A percentile compares a stretch with the other conserved stretches of the same genome.
These are phyloP conservation scores for Neoniphon sammara DNA, from an alignment of 2,797 vertebrate genomes.

Conservation along the genomic window DNA sequence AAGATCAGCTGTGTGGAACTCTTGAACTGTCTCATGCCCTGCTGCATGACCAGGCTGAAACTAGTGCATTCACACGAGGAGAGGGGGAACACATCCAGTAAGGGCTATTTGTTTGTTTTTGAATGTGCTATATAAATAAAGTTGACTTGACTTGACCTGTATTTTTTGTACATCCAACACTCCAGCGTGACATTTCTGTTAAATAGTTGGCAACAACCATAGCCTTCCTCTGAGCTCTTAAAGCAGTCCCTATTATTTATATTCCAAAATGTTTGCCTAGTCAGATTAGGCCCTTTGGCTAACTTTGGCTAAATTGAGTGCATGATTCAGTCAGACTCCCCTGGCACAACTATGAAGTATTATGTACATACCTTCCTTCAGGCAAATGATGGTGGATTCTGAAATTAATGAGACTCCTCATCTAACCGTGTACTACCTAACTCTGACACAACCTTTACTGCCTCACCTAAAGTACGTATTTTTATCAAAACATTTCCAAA, in stretches of 20 bases:
- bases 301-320: constrained; percentile 8
- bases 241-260: no score
- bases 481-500: background rate
- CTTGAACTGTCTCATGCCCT: background rate
- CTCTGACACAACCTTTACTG: background rate
- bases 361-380: background rate
- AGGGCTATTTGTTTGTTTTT: no score
- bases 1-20: background rate
- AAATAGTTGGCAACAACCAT: background rate
- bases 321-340: background rate
- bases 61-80: background rate
- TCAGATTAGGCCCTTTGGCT: background rate
- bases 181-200: background rate
- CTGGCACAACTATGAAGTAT: background rate
- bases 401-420: background rate
- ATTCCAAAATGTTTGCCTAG: background rate
- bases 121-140: no score
- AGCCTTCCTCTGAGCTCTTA: no score
- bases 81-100: constrained; percentile 3
- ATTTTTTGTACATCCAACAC: background rate
- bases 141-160: no score
- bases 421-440: no score
- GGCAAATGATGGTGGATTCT: background rate
- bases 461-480: background rate
- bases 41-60: background rate